A percentile compares a stretch with the other conserved stretches of the same genome.
These are phyloP conservation scores for Oreochromis mossambicus DNA, from an alignment of 2,797 vertebrate species.

Conservation along the genomic window DNA sequence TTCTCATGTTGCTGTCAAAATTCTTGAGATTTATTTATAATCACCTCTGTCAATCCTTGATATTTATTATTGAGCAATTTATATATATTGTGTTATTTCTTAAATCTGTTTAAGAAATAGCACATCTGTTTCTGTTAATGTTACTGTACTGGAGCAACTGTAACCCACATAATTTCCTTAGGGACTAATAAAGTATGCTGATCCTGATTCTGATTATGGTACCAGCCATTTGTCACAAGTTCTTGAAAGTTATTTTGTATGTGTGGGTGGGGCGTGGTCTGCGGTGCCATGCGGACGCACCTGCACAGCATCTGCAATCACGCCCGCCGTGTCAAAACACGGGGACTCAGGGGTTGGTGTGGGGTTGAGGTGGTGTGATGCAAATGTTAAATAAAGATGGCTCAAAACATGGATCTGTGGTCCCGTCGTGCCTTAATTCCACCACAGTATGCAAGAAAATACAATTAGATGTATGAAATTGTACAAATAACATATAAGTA, in stretches of 20 bases:
- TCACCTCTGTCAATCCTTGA: neutral
- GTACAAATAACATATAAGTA: neutral
- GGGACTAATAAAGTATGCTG: neutral
- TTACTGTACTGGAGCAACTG: neutral
- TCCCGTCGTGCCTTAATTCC: no score
- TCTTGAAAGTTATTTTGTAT: neutral
- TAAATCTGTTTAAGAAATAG: neutral
- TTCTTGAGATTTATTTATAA: neutral
- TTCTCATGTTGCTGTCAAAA: neutral
- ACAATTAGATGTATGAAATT: neutral
- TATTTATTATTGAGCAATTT: neutral
- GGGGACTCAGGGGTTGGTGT: no score
- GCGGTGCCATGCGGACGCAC: no score
- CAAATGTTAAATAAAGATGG: no score
- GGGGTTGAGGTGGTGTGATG: no score
- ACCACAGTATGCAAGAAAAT: neutral
- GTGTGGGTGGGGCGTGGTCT: no score
- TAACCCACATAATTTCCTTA: neutral
- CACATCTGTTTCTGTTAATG: neutral
- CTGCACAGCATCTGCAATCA: no score
- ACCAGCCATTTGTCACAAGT: neutral
- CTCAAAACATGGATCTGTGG: no score
- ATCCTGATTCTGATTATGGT: neutral
- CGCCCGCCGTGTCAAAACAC: no score
- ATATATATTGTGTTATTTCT: neutral